Percentiles rank a stretch among this genome's conserved stretches.
phyloP scores from a whole-genome alignment of 2,797 vertebrate genomes.

The Myripristis murdjan region DNA sequence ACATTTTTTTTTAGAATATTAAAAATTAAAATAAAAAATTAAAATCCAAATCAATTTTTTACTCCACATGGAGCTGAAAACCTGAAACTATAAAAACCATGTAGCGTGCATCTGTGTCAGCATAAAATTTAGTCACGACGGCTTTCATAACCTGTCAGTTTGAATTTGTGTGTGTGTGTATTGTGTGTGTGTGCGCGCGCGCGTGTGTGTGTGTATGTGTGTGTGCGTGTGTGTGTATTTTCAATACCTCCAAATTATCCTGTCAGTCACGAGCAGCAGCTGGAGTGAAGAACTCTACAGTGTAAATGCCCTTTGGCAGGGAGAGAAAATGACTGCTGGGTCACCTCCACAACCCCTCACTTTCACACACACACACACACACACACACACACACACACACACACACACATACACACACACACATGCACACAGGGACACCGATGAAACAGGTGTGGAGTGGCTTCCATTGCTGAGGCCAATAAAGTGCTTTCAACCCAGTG shows the following conservation, averaged over 20 bases:
- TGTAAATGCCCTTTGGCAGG: slow-evolving; percentile 60
- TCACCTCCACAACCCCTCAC: slow-evolving; percentile 41
- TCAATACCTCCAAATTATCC: slow-evolving; percentile 71
- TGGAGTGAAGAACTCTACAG: slow-evolving; percentile 52
- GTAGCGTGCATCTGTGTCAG: slow-evolving; percentile 17
- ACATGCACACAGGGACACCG: slow-evolving; percentile 2
- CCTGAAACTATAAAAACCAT: not conserved
- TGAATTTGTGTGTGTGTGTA: not conserved
- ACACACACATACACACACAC: slow-evolving; percentile 13
- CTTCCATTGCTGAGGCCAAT: slow-evolving; percentile 48
- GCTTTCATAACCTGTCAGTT: slow-evolving; percentile 21
- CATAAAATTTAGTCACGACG: slow-evolving; percentile 19
- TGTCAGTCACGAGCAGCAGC: slow-evolving; percentile 73
- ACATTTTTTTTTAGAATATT: too few species aligned
- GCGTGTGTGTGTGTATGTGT: not conserved
- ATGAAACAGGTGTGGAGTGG: slow-evolving; percentile 36
- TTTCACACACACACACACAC: slow-evolving; percentile 5
- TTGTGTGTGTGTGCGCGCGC: too few species aligned
- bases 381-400: slow-evolving; percentile 1
- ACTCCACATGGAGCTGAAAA: not conserved
- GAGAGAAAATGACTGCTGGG: slow-evolving; percentile 60
- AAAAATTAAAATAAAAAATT: too few species aligned
- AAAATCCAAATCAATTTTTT: not conserved
- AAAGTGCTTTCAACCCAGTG: slow-evolving; percentile 46
- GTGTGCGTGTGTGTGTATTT: slow-evolving; percentile 16